A percentile compares a stretch with the other conserved stretches of the same genome.
Evolutionary conservation across 2,113 vertebrate species (phyloP).

Genomic region (Dicentrarchus labrax): DNA sequence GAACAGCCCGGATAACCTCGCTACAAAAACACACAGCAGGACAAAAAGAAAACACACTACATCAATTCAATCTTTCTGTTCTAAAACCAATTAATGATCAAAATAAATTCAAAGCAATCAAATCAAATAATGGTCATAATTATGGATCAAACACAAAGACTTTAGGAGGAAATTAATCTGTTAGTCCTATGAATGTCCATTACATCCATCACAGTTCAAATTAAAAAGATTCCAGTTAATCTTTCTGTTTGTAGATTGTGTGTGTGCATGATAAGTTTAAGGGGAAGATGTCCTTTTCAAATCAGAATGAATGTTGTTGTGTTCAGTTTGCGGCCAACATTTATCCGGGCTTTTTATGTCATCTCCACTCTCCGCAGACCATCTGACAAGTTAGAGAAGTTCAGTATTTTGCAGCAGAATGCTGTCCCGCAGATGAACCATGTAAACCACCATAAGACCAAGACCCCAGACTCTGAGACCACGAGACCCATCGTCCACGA

Average conservation of each 20-base stretch:
- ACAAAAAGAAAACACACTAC: not conserved
- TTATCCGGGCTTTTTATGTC: not conserved
- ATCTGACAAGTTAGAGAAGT: slow-evolving; percentile 55
- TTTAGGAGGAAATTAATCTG: not conserved
- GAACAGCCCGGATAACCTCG: not conserved
- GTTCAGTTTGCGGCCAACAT: not conserved
- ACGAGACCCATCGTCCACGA: slow-evolving; percentile 56
- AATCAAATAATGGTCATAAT: not conserved
- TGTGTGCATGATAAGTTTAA: not conserved
- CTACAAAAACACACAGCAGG: not conserved
- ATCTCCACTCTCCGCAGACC: slow-evolving; percentile 81
- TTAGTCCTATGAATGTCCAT: not conserved
- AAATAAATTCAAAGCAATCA: not conserved
- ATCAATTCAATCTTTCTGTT: not conserved
- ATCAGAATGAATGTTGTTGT: too few species aligned
- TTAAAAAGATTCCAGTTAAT: not conserved
- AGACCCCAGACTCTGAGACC: slow-evolving; percentile 19
- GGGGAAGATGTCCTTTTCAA: too few species aligned
- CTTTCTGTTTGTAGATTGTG: not conserved
- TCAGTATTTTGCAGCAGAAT: slow-evolving; percentile 78
- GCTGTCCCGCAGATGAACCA: slow-evolving; percentile 90
- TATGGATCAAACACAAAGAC: not conserved
- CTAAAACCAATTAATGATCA: not conserved
- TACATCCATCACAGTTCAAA: not conserved
- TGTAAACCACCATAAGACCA: slow-evolving; percentile 62